Base-by-base conservation (phyloP, 2,888 invertebrate species). In the Leptinotarsa peninsularis region DNA sequence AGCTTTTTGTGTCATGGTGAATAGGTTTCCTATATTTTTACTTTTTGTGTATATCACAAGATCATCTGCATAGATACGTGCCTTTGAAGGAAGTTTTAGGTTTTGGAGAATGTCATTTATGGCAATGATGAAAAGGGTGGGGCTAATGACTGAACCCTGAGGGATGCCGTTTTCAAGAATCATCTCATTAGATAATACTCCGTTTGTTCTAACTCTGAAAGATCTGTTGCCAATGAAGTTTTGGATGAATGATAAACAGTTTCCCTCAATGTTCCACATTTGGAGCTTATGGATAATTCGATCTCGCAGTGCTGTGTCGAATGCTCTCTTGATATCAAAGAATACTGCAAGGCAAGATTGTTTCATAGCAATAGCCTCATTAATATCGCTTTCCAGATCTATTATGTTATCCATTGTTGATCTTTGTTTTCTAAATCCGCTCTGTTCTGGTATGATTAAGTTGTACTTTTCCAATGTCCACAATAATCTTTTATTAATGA, bases 261-360 rank as follows among this genome's bases (percentile, higher is more conserved):
- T 49, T n/a, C 78, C 71, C 27, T 15, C n/a, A 33, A 73, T 71
- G 15, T 67, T 70, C 68, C 72, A 69, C 17, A 27, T 58, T 52
- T 56, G n/a, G 33, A 74, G 60, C 60, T 15, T 49, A 2, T 68
- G 68, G 15, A 66, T 21, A 54, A 73, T 73, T 33, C 60, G 50
- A 17, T 50, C 54, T n/a, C 68, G 66, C 66, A 67, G 73, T 0
- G 66, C 63, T 23, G 66, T 75, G 18, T 79, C 77, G 49, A 71
- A 79, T 1, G 78, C 80, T 66, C 71, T 78, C 15, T 75, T 52
- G 7, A 79, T 73, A 50, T 80, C 78, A 49, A 80, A 78, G 50
- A 78, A 78, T 18, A 75, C 58, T 2, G 74, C 69, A 2, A 79
- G 4, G 14, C 60, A 66, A 49, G 70, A 23, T 58, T 78, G 76